Evolutionary conservation across 2,888 invertebrate species (phyloP), one percentile per base, ranked within the genome.

Genomic region (Caenorhabditis becei): DNA sequence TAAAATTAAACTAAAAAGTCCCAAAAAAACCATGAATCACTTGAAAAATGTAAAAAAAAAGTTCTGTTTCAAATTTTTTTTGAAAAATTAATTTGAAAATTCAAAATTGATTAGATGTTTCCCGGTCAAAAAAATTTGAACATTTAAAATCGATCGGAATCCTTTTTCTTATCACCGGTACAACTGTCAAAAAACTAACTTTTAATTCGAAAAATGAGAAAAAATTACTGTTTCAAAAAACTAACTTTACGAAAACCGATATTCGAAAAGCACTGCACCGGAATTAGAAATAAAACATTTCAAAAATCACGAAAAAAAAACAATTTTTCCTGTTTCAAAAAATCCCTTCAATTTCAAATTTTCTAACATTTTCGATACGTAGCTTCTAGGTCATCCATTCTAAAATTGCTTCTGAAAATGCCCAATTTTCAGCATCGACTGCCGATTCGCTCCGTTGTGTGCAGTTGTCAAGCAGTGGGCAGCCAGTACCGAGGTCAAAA

Each of bases 401-500:
- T 41, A 16, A 41, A 41, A 41, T 14, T 2, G 16, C 16, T 10
- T 41, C 16, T 41, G 2, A 41, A 41, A 41, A 41, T 10, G 4
- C 26, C 18, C 8, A 41, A 56, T 59, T 66, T 79, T 24, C 65
- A 80, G 80, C 28, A 54, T 77, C 3, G 80, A 81, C 47, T 8
- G 16, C 0, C 54, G 80, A 24, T 81, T 81, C n/a, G 71, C 71
- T 1, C 66, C 77, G 24, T 28, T 81, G 7, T 77, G 77, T 51
- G 77, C 62, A 16, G 23, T 87, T 28, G 83, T 86, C 18, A 87
- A 87, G 61, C 28, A 75, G 18, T 87, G 87, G 87, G 85, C 84
- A 11, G 41, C 67, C 0, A 70, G 51, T 24, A 72, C 81, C 2
- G 74, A 70, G 14, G 80, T 87, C 10, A 84, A 83, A 47, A 72